Percentiles rank a stretch among this genome's conserved stretches.
Conservation (phyloP, 2,888 invertebrate species). For the Caenorhabditis parvicauda region DNA sequence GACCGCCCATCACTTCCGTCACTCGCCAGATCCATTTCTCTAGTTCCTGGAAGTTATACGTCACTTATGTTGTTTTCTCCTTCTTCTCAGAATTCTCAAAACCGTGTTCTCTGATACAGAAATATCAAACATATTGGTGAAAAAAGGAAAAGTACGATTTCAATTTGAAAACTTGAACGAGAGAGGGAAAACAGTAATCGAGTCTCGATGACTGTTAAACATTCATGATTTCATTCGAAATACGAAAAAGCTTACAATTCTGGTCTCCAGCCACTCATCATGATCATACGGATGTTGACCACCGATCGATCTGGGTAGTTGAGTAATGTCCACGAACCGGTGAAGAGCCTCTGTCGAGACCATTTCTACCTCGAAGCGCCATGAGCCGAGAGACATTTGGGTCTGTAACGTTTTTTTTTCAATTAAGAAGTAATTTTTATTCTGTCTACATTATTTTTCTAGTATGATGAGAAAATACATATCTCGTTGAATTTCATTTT, state of each 20-base stretch:
- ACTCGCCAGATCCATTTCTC: conserved; percentile 96
- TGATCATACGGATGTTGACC: conserved; percentile 86
- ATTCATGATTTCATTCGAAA: not conserved
- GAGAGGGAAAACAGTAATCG: too few species aligned
- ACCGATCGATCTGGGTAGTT: conserved; percentile 89
- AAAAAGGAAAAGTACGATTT: too few species aligned
- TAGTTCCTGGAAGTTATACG: conserved; percentile 74
- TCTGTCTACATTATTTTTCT: not conserved
- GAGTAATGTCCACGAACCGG: conserved; percentile 87
- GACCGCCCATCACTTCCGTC: conserved; percentile 70
- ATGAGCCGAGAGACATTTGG: conserved; percentile 23
- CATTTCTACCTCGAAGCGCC: conserved; percentile 78
- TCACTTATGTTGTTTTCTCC: too few species aligned
- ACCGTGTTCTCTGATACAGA: too few species aligned
- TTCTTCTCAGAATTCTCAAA: too few species aligned
- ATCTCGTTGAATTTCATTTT: not conserved
- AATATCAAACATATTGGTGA: too few species aligned
- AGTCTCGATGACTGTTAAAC: not conserved
- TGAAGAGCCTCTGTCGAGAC: conserved; percentile 91
- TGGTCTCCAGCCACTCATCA: conserved; percentile 91
- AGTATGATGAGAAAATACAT: too few species aligned
- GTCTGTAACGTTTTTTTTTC: not conserved
- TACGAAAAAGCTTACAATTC: conserved; percentile 69
- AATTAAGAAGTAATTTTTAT: not conserved
- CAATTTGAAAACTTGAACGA: too few species aligned